Evolutionary conservation across 2,113 vertebrate genomes (phyloP).

Genomic region (Pygoscelis adeliae): DNA sequence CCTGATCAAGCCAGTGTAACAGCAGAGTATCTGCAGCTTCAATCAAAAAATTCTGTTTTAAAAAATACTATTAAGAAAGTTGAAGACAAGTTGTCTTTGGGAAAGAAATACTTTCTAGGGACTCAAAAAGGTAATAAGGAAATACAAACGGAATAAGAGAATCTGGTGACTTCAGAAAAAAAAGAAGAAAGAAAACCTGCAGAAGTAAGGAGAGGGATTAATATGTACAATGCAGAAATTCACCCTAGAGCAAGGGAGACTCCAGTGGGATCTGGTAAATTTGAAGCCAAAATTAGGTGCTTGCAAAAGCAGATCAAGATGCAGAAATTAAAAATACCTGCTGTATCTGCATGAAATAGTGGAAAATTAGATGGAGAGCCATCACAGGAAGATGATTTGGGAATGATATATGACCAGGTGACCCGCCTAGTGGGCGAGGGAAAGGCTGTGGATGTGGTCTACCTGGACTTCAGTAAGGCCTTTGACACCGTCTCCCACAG

Average conservation of each 20-base stretch:
- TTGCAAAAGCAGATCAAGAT: not conserved
- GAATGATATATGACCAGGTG: no score
- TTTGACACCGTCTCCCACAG: no score
- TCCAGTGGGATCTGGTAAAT: not conserved
- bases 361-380: not conserved
- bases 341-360: not conserved
- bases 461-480: no score
- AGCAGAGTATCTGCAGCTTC: not conserved
- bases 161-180: not conserved
- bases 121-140: not conserved
- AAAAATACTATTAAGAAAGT: not conserved
- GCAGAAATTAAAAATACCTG: not conserved
- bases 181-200: not conserved
- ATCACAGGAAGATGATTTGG: not conserved
- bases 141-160: not conserved
- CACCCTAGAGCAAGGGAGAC: not conserved
- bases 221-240: not conserved
- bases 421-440: no score
- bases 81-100: not conserved
- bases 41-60: not conserved
- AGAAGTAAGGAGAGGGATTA: not conserved
- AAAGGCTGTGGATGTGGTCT: no score
- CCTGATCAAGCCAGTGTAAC: not conserved
- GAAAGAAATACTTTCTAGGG: not conserved
- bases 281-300: not conserved